These are phyloP conservation scores for Melopsittacus undulatus DNA, from an alignment of 2,797 vertebrate genomes.

Conservation along the genomic window DNA sequence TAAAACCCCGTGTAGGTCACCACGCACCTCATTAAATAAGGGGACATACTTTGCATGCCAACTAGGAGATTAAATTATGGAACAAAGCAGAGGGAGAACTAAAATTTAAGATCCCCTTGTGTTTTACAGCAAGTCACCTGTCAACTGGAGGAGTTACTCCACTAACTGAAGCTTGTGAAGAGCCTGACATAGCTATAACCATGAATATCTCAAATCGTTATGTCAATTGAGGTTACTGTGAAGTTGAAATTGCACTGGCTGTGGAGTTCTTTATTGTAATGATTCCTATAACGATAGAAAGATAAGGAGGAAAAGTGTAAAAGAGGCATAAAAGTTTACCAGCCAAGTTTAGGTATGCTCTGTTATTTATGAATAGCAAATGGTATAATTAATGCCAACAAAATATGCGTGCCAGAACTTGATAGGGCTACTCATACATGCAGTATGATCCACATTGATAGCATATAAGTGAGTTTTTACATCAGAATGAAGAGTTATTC, in stretches of 20 bases:
- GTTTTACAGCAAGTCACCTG: slow-evolving; percentile 54
- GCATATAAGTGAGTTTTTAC: rapidly evolving
- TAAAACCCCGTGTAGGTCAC: slow-evolving; percentile 31
- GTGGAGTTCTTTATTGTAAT: slow-evolving; percentile 38
- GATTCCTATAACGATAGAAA: background rate
- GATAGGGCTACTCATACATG: background rate
- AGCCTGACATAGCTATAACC: slow-evolving; percentile 22
- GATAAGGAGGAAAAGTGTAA: background rate
- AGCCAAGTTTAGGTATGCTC: background rate
- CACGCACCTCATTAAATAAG: slow-evolving; percentile 42
- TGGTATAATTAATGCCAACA: background rate
- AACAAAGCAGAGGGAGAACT: slow-evolving; percentile 32
- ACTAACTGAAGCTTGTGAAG: slow-evolving; percentile 36
- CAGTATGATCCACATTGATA: background rate
- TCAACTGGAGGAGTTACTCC: slow-evolving; percentile 26
- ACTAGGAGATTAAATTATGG: slow-evolving; percentile 50
- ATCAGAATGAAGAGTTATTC: background rate
- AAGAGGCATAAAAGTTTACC: background rate
- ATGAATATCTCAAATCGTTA: slow-evolving; percentile 11
- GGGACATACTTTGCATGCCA: background rate
- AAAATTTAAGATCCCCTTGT: slow-evolving; percentile 45
- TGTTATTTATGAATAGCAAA: background rate
- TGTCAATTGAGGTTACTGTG: slow-evolving; percentile 27
- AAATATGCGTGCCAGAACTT: background rate
- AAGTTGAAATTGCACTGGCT: slow-evolving; percentile 43